Evolutionary conservation across 2,888 invertebrate genomes (phyloP), one percentile per base, ranked within the genome.

Genomic region (Ceriagrion tenellum): DNA sequence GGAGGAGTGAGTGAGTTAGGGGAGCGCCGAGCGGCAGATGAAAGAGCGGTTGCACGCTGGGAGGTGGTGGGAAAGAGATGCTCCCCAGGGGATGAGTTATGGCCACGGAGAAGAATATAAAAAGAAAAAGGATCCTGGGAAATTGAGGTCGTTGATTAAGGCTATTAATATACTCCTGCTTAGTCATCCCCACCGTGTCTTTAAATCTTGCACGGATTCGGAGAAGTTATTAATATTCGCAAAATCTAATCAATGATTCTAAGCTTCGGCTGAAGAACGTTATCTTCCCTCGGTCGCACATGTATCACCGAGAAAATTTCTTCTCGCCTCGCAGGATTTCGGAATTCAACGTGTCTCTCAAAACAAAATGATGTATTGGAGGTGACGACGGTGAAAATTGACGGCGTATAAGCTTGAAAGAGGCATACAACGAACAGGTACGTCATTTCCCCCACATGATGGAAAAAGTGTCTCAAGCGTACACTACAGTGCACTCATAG

Each of bases 131-230:
- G 3, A 74, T 47, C 26, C 69, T 8, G 69, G 69, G 16, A 69
- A 93, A 93, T 93, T 69, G 93, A 93, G 93, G 91, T 91, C 55
- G 63, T 69, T 93, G 93, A 93, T 93, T 74, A 93, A 40, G 69
- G 47, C 69, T 93, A 93, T 93, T 93, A 93, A 93, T 93, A 93
- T 93, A 93, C 23, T 69, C 40, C 6, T 40, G 26, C 55, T 74
- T 63, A 63, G 91, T 91, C 91, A 91, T 93, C 93, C 40, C n/a
- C 20, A 16, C 93, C 23, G 26, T 35, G 35, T 35, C 30, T 81
- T 74, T 47, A 26, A 47, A 26, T 35, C 23, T 26, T 23, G 63
- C 18, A 40, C 63, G 91, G 40, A 40, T 40, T 20, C 12, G 26
- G 74, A 74, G n/a, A 35, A 47, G 69, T 47, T 63, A 93, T 93